Percentiles rank a stretch among this genome's conserved stretches.
phyloP scores from a whole-genome alignment of 1,140 invertebrate genomes.

The Ips nitidus region DNA sequence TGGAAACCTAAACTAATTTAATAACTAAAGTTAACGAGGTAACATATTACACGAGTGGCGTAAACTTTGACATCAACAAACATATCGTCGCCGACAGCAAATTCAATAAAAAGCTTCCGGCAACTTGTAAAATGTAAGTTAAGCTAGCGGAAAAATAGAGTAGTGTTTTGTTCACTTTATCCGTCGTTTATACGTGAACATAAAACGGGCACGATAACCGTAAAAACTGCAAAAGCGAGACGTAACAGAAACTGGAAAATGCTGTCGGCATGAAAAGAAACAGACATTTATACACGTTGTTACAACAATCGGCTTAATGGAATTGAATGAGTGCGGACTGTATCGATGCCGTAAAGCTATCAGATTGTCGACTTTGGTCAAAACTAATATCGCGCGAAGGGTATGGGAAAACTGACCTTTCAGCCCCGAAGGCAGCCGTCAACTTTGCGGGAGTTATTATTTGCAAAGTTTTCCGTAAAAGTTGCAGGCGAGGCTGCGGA shows the following conservation, averaged over 20 bases:
- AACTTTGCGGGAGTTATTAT: slow-evolving; percentile 21
- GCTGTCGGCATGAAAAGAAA: neutral
- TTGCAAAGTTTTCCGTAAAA: slow-evolving; percentile 23
- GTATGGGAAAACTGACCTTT: slow-evolving; percentile 15
- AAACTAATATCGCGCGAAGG: neutral
- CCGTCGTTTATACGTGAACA: slow-evolving; percentile 7
- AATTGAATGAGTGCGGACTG: neutral
- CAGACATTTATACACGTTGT: slow-evolving; percentile 11
- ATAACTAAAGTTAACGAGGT: too few species aligned
- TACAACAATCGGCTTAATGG: slow-evolving; percentile 1
- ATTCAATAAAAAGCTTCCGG: neutral
- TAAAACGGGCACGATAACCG: slow-evolving; percentile 17
- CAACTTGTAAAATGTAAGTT: slow-evolving; percentile 2
- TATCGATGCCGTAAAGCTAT: neutral
- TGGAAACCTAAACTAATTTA: too few species aligned
- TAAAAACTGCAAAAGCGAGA: slow-evolving; percentile 13
- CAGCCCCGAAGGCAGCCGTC: neutral
- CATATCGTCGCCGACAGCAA: too few species aligned
- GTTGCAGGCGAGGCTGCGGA: neutral
- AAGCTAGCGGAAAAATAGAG: slow-evolving; percentile 10
- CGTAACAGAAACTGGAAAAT: slow-evolving; percentile 12
- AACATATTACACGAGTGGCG: too few species aligned
- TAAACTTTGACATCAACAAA: too few species aligned
- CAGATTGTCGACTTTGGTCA: neutral
- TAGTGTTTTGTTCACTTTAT: slow-evolving; percentile 22